Base-by-base conservation (phyloP, 2,888 invertebrate species). In the Phyllotreta striolata region DNA sequence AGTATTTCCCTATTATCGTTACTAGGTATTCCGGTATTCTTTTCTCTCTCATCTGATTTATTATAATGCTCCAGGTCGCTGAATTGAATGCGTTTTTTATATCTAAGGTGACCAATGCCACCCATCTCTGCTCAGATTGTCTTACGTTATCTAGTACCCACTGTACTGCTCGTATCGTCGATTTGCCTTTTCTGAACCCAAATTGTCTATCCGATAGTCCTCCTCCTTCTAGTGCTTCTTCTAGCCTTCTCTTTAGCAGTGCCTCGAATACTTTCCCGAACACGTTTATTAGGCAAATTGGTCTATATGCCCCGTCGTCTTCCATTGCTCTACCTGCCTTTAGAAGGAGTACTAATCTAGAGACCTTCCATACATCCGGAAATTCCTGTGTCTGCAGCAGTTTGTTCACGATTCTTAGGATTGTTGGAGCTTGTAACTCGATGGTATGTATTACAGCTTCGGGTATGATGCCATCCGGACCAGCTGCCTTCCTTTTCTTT, bases 381-480 rank as follows among this genome's bases (percentile, higher is more conserved):
- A 55, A 6, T 4, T 40, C 38, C 12, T 37, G 14, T 3, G 57
- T 62, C n/a, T 64, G 56, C 4, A 38, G 9, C 41, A 67, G 24
- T 24, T 24, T 24, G 4, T 24, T 24, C 24, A 24, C 2, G 24
- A 24, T 24, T 4, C 4, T 24, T 1, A 24, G 24, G 24, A 24
- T 24, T 24, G 24, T 24, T 1, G 24, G 24, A 3, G 24, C 24
- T 3, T 24, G 24, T 4, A 24, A 4, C 24, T 24, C 24, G 4
- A 24, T 24, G 1, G 24, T 24, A 4, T 4, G 4, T 24, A 24
- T 71, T 3, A 73, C n/a, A 6, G 62, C 67, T 58, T 73, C 72
- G 7, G 64, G 12, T 12, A 70, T 64, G 2, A 74, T 63, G 0
- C 69, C 68, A 41, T 71, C 73, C 0, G 69, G 70, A 6, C 70